A percentile compares a stretch with the other conserved stretches of the same genome.
Evolutionary conservation across 2,113 vertebrate genomes (phyloP).

Genomic region (Zootoca vivipara): DNA sequence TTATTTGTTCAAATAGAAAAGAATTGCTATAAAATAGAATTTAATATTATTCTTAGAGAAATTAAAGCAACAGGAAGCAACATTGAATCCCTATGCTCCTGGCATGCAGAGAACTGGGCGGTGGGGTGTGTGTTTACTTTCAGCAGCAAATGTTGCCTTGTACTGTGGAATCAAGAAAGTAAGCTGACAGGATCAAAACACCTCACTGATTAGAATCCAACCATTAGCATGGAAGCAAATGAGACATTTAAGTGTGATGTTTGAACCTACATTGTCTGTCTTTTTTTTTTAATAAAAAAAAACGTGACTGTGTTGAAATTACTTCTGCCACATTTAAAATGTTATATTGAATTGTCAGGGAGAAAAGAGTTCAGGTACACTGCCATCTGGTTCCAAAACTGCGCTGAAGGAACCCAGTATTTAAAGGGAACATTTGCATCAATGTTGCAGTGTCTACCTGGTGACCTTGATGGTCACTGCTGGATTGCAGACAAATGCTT

Average conservation of each 20-base stretch:
- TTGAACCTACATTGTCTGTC: not conserved
- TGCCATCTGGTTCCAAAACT: slow-evolving; percentile 63
- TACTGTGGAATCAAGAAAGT: slow-evolving; percentile 62
- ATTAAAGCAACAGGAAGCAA: slow-evolving; percentile 23
- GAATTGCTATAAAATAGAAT: not conserved
- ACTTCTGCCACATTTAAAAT: not conserved
- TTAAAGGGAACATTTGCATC: slow-evolving; percentile 52
- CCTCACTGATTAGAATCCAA: slow-evolving; percentile 69
- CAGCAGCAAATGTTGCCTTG: slow-evolving; percentile 52
- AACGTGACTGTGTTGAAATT: not conserved
- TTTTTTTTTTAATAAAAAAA: not conserved
- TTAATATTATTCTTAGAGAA: not conserved
- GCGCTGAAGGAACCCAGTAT: slow-evolving; percentile 64
- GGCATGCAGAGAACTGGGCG: slow-evolving; percentile 4
- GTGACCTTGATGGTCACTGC: too few relatives aligned
- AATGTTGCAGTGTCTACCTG: slow-evolving; percentile 52
- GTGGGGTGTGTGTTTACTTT: slow-evolving; percentile 23
- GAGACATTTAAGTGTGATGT: not conserved
- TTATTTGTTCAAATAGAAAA: not conserved
- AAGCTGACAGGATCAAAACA: slow-evolving; percentile 60
- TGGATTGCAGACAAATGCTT: not conserved
- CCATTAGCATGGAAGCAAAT: slow-evolving; percentile 36
- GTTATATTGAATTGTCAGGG: slow-evolving; percentile 22
- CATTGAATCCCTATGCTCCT: slow-evolving; percentile 47
- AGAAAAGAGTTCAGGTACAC: slow-evolving; percentile 62